Percentiles rank a stretch among this genome's conserved stretches.
Conservation (phyloP, 1,140 invertebrate species). For the Sycophaga agraensis region DNA sequence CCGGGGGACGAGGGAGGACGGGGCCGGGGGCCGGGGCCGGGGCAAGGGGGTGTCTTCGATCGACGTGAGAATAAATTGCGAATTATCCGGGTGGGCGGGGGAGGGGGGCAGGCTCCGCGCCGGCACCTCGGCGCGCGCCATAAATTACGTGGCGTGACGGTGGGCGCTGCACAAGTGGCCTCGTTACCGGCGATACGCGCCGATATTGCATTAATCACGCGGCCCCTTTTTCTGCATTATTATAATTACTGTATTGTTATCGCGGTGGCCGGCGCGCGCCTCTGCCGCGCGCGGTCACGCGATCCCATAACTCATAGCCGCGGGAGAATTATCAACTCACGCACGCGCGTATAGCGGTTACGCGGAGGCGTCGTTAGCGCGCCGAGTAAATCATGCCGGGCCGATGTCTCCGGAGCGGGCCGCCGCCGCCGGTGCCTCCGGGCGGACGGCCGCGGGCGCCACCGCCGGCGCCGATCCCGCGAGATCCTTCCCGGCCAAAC, state of each 20-base stretch:
- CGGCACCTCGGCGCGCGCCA: background rate
- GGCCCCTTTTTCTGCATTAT: slow-evolving; percentile 6
- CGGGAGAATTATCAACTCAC: slow-evolving; percentile 24
- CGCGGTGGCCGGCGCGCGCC: background rate
- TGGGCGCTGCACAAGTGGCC: slow-evolving; percentile 3
- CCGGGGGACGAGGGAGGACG: background rate
- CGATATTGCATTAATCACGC: slow-evolving; percentile 18
- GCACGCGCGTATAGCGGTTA: background rate
- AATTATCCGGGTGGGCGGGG: slow-evolving; percentile 7
- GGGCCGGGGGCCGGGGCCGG: background rate
- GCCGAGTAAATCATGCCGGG: slow-evolving; percentile 23
- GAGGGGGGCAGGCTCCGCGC: too few species aligned
- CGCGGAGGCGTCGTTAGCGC: slow-evolving; percentile 1
- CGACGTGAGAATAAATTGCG: slow-evolving; percentile 17
- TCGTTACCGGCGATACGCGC: slow-evolving; percentile 14
- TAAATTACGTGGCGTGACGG: slow-evolving; percentile 21
- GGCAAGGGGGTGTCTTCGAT: slow-evolving; percentile 5
- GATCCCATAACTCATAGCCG: slow-evolving; percentile 25
- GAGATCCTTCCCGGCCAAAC: background rate
- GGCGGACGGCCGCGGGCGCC: too few species aligned
- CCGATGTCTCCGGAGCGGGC: too few species aligned
- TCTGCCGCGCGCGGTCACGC: slow-evolving; percentile 8
- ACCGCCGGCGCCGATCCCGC: too few species aligned
- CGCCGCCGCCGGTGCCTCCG: too few species aligned
- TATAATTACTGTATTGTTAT: slow-evolving; percentile 22